Conservation (phyloP, 2,797 vertebrate genomes). For the Gobio occitaniae region DNA sequence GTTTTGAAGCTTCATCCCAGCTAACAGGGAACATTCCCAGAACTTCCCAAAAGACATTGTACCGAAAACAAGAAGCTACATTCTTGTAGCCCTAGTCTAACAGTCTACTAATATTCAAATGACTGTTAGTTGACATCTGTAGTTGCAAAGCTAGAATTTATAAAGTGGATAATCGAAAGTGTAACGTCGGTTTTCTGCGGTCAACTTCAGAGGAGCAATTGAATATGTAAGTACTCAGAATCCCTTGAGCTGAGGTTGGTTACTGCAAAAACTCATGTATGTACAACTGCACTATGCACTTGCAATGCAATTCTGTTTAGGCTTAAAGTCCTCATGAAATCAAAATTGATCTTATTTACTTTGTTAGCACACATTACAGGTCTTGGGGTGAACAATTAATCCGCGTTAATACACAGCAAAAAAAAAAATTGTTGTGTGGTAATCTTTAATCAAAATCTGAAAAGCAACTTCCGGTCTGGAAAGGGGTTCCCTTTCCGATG, state of each 20-base stretch:
- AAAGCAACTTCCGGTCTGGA: too few relatives aligned
- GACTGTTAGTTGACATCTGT: too few relatives aligned
- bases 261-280: background rate
- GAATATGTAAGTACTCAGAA: background rate
- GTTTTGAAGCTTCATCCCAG: background rate
- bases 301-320: background rate
- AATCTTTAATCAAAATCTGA: too few relatives aligned
- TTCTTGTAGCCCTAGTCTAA: background rate
- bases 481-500: too few relatives aligned
- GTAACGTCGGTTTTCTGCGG: background rate
- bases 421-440: too few relatives aligned
- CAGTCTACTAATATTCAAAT: background rate
- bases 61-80: background rate
- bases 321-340: background rate
- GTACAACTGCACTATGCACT: background rate
- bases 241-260: slow-evolving; percentile 2
- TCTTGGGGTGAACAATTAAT: too few relatives aligned
- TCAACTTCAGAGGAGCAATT: background rate
- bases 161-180: background rate
- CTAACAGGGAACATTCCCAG: too few relatives aligned
- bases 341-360: too few relatives aligned
- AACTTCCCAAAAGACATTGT: background rate
- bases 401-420: too few relatives aligned
- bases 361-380: too few relatives aligned
- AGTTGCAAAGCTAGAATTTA: background rate